Conservation (phyloP, 2,888 invertebrate genomes). For the Drosophila anceps region DNA sequence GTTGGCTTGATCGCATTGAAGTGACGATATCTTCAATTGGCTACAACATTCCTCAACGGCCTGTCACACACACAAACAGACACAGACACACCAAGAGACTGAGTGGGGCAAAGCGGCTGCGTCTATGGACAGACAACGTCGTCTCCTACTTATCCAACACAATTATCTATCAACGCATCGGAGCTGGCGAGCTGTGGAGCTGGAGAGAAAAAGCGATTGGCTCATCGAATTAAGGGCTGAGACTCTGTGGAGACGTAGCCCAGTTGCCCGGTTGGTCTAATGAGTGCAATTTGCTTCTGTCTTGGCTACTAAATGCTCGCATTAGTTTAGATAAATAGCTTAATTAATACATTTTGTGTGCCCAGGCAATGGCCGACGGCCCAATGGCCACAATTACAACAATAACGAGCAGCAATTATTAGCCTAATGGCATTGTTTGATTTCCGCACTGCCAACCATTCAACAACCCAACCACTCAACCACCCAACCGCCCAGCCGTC, state of each 20-base stretch:
- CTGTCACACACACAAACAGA: conserved; percentile 21
- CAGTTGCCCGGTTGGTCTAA: conserved; percentile 53
- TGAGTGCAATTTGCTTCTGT: conserved; percentile 80
- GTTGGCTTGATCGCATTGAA: conserved; percentile 58
- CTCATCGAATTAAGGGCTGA: conserved; percentile 59
- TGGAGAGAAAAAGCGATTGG: conserved; percentile 57
- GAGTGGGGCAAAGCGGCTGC: background rate
- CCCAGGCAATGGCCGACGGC: conserved; percentile 32
- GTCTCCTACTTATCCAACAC: conserved; percentile 63
- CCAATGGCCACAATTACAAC: conserved; percentile 71
- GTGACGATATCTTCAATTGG: conserved; percentile 74
- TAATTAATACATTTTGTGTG: conserved; percentile 78
- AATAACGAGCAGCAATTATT: conserved; percentile 77
- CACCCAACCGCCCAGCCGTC: too few relatives aligned
- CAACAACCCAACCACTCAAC: background rate
- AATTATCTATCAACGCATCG: conserved; percentile 64
- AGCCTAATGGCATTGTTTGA: conserved; percentile 77
- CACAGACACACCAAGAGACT: background rate
- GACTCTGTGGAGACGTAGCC: background rate
- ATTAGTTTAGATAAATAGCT: conserved; percentile 81
- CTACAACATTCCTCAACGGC: conserved; percentile 52
- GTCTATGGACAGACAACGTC: conserved; percentile 9
- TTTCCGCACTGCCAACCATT: conserved; percentile 52
- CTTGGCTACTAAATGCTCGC: conserved; percentile 81
- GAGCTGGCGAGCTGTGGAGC: conserved; percentile 9